These are phyloP conservation scores for Piprites chloris DNA, from an alignment of 2,113 vertebrate genomes.

Conservation along the genomic window DNA sequence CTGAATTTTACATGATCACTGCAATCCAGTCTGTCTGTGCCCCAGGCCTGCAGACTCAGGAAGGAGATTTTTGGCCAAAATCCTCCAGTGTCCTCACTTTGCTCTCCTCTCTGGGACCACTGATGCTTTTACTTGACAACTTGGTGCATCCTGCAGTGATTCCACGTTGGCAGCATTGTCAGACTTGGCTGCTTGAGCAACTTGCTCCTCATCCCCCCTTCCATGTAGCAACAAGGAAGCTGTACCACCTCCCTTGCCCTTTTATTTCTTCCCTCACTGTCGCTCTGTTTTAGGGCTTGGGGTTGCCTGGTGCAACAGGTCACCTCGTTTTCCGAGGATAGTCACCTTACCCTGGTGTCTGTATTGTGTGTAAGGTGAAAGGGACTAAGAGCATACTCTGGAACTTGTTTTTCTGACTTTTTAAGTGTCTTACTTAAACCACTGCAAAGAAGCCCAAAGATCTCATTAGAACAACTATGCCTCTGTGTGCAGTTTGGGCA, in stretches of 20 bases:
- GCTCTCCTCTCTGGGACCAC: background rate
- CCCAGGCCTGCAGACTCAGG: background rate
- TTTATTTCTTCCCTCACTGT: background rate
- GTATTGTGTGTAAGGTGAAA: background rate
- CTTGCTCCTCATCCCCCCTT: background rate
- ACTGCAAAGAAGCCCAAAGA: background rate
- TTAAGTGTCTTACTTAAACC: background rate
- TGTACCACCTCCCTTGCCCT: background rate
- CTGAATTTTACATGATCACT: background rate
- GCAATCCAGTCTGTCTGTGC: background rate
- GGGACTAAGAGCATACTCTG: background rate
- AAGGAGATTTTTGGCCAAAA: background rate
- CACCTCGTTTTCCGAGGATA: background rate
- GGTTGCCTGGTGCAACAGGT: background rate
- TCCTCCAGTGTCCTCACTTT: background rate
- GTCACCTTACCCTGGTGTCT: background rate
- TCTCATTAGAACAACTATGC: background rate
- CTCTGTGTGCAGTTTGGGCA: background rate
- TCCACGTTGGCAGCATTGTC: background rate
- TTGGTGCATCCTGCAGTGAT: accelerated
- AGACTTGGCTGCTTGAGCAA: background rate
- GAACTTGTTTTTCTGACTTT: background rate
- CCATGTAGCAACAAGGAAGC: accelerated
- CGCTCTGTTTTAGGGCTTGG: background rate
- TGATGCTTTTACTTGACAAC: background rate